A percentile compares a stretch with the other conserved stretches of the same genome.
Evolutionary conservation across 2,113 vertebrate species (phyloP).

Genomic region (Nannospalax galili): DNA sequence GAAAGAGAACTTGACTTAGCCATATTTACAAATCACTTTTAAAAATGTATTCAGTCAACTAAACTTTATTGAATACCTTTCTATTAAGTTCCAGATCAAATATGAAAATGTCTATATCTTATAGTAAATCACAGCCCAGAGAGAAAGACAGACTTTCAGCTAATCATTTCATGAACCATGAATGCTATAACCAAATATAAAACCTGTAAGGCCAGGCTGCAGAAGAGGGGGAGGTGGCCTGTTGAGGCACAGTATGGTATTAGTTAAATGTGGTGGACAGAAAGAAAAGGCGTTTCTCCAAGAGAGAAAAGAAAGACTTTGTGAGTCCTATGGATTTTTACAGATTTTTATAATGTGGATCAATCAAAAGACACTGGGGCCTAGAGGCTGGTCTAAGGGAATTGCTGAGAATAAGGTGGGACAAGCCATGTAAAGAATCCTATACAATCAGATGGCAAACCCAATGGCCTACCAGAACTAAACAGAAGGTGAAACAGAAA

Average conservation of each 20-base stretch:
- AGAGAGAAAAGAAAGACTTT: neutral
- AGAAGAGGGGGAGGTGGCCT: neutral
- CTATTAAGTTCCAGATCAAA: constrained; percentile 44
- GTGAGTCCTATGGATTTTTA: neutral
- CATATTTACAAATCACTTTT: neutral
- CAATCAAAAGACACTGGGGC: neutral
- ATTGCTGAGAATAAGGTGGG: neutral
- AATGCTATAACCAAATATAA: neutral
- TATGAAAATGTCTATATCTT: neutral
- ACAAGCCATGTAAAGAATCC: neutral
- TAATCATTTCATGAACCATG: neutral
- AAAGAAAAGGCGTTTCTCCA: neutral
- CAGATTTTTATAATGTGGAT: neutral
- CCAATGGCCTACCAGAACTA: neutral
- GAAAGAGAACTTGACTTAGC: neutral
- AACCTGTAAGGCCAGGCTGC: neutral
- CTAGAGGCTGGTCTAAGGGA: neutral
- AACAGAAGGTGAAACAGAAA: neutral
- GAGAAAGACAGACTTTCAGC: neutral
- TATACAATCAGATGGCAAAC: neutral
- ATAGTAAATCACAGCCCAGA: neutral
- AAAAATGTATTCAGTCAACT: constrained; percentile 33
- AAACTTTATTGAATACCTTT: constrained; percentile 21
- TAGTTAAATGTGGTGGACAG: neutral
- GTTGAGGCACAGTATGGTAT: no score